phyloP scores from a whole-genome alignment of 1,140 invertebrate species.

The Calephelis nemesis region DNA sequence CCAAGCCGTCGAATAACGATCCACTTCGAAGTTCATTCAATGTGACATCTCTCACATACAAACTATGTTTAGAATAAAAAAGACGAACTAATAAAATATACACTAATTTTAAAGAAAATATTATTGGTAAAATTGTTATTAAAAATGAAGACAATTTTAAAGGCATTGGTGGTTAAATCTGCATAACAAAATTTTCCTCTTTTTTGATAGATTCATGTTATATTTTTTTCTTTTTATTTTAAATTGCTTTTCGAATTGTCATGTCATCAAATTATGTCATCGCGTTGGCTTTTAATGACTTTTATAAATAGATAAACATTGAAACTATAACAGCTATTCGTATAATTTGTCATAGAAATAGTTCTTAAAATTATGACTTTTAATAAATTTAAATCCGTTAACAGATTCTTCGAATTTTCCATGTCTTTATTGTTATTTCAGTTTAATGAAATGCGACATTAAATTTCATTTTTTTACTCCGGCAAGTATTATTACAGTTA shows the following conservation, averaged over 20 bases:
- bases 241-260: conserved; percentile 71
- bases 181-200: conserved; percentile 74
- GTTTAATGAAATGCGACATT: not conserved
- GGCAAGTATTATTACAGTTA: conserved; percentile 29
- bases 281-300: conserved; percentile 54
- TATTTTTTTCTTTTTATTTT: conserved; percentile 69
- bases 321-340: too few relatives aligned
- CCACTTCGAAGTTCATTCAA: conserved; percentile 77
- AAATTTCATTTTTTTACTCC: conserved; percentile 1
- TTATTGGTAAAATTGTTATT: conserved; percentile 69
- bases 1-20: conserved; percentile 70
- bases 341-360: too few relatives aligned
- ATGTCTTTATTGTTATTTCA: not conserved
- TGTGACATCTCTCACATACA: conserved; percentile 70
- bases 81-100: conserved; percentile 66
- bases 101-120: conserved; percentile 69
- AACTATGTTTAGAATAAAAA: conserved; percentile 63
- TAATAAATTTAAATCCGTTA: too few relatives aligned
- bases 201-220: conserved; percentile 74
- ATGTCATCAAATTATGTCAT: conserved; percentile 54
- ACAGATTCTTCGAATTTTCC: not conserved
- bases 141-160: conserved; percentile 75
- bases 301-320: not conserved
- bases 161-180: conserved; percentile 75
- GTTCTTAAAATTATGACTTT: too few relatives aligned